A percentile compares a stretch with the other conserved stretches of the same genome.
phyloP scores from a whole-genome alignment of 2,888 invertebrate genomes.

The Nemapogon koenigi region DNA sequence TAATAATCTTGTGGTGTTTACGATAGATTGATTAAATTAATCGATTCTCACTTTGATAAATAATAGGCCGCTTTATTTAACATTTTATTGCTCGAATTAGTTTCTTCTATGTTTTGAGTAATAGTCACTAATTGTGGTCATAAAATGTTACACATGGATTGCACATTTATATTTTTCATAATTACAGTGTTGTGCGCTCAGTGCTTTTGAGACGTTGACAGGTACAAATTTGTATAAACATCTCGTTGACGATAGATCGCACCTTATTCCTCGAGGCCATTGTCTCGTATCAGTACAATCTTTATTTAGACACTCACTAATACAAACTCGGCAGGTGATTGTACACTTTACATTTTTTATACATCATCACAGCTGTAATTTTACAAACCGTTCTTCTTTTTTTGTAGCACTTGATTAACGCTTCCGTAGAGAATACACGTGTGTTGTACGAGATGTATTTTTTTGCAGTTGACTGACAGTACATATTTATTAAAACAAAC shows the following conservation, averaged over 20 bases:
- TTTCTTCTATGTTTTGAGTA: constrained; percentile 9
- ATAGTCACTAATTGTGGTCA: constrained; percentile 13
- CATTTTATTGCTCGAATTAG: no score
- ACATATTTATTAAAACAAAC: constrained; percentile 36
- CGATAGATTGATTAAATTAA: neutral
- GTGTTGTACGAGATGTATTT: constrained; percentile 9
- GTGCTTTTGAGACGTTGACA: neutral
- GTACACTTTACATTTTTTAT: constrained; percentile 8
- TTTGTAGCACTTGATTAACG: constrained; percentile 11
- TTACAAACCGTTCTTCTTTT: constrained; percentile 10
- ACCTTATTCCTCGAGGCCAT: neutral
- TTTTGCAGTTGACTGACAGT: constrained; percentile 9
- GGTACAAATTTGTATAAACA: neutral
- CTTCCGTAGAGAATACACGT: constrained; percentile 6
- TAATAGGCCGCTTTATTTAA: no score
- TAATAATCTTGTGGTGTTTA: neutral
- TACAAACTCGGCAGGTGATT: constrained; percentile 1
- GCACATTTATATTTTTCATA: constrained; percentile 2
- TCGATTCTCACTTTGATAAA: no score
- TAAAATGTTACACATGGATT: no score
- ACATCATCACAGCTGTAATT: constrained; percentile 9
- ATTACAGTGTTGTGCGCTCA: neutral
- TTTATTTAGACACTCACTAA: constrained; percentile 1
- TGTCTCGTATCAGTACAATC: constrained; percentile 4
- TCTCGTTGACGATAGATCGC: neutral